phyloP scores from a whole-genome alignment of 2,797 vertebrate genomes.

The Acanthurus lineatus region DNA sequence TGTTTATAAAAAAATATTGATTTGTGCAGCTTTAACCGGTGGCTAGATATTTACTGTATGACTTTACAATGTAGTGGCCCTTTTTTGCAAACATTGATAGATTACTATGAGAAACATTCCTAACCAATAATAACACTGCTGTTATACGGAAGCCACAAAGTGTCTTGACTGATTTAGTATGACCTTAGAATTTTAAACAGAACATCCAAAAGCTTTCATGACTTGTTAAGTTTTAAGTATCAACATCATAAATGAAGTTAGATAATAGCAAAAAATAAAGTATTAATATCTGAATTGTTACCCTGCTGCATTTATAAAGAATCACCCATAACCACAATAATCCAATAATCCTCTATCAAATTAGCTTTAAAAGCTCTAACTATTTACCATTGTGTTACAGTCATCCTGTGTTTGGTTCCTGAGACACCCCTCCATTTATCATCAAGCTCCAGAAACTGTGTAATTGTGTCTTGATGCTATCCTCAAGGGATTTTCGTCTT shows the following conservation, averaged over 20 bases:
- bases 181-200: not conserved
- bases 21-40: not conserved
- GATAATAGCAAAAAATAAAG: conserved; percentile 13
- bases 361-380: conserved; percentile 34
- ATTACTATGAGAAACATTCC: too few species aligned
- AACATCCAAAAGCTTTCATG: not conserved
- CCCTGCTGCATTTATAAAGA: conserved; percentile 4
- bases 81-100: too few species aligned
- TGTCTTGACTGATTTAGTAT: not conserved
- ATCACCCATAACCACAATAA: conserved; percentile 26
- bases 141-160: not conserved
- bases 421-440: conserved; percentile 47
- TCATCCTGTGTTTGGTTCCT: conserved; percentile 33
- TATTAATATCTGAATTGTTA: conserved; percentile 5
- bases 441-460: conserved; percentile 40
- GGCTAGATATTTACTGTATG: too few species aligned
- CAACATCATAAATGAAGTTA: not conserved
- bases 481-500: conserved; percentile 38
- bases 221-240: not conserved
- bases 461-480: conserved; percentile 51
- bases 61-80: not conserved
- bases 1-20: not conserved
- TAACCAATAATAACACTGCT: not conserved
- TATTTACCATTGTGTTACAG: conserved; percentile 29
- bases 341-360: conserved; percentile 37